phyloP scores from a whole-genome alignment of 2,113 vertebrate genomes.

The Passer domesticus region DNA sequence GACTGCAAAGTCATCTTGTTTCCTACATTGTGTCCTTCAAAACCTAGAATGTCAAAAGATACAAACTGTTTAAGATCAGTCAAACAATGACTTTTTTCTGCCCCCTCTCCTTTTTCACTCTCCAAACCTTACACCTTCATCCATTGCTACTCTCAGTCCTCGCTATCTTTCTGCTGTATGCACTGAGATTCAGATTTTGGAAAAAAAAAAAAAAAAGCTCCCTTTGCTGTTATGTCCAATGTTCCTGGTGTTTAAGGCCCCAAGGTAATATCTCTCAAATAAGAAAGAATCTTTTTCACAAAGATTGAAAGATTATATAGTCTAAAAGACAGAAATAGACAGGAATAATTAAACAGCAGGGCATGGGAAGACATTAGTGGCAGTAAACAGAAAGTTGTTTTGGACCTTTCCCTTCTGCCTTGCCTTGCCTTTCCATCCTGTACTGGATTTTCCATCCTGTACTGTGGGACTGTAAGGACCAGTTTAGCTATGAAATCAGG shows the following conservation, averaged over 20 bases:
- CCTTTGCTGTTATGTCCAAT: not conserved
- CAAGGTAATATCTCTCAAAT: not conserved
- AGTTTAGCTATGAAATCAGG: not conserved
- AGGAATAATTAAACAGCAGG: not conserved
- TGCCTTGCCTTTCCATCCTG: not conserved
- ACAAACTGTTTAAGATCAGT: not conserved
- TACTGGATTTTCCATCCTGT: not conserved
- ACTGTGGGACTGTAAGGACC: not conserved
- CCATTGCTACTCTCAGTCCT: not conserved
- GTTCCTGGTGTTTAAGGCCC: not conserved
- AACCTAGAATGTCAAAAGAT: not conserved
- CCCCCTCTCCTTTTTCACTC: not conserved
- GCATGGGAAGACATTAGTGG: not conserved
- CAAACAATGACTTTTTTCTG: not conserved
- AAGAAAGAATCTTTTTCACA: not conserved
- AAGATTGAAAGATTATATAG: not conserved
- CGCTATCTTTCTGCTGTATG: not conserved
- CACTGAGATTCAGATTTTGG: not conserved
- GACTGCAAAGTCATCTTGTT: not conserved
- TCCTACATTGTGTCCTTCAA: not conserved
- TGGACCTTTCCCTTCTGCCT: accelerated
- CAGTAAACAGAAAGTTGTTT: not conserved
- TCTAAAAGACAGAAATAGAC: not conserved
- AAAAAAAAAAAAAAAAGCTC: not conserved
- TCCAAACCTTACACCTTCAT: not conserved